Evolutionary conservation across 1,140 invertebrate genomes (phyloP), one percentile per base, ranked within the genome.

Genomic region (Solen grandis): DNA sequence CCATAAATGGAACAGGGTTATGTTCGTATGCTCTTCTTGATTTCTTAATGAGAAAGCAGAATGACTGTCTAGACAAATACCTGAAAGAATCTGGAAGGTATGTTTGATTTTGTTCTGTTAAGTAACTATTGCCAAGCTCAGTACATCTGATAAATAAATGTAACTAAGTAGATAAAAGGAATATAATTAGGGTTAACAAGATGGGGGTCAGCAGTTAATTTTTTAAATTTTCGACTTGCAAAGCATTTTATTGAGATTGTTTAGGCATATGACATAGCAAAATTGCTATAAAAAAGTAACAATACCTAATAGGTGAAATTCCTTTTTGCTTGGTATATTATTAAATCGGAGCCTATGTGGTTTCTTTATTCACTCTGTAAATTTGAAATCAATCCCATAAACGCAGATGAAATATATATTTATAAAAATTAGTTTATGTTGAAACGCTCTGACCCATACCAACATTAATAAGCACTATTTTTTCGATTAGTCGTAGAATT

Each of bases 1-100:
- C 77, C 59, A 65, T 60, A 29, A 80, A 33, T 4, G 83, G 83
- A n/a, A 72, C 54, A 62, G 87, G 86, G 1, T 69, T 88, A 0
- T 83, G 85, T n/a, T 81, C 86, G 19, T 77, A 74, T 38, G 75
- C 76, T 10, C 29, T 88, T 19, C 54, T 87, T 14, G 57, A 85
- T 27, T 85, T 82, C 46, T 59, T 88, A 0, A 54, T 72, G 27
- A 81, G 72, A 50, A 81, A 80, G 81, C 87, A 88, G 46, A 88
- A 88, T 68, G 80, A 86, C 29, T 83, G 87, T 46, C 59, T 88
- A n/a, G 76, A 83, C 33, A 72, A 69, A 36, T 86, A 85, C 65
- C 10, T 59, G 8, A 79, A 36, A n/a, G 66, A 50, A 25, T 41
- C 54, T 36, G 5, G 62, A 14, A 79, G 76, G 76, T 79, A 0